Evolutionary conservation across 1,140 invertebrate genomes (phyloP), one percentile per base, ranked within the genome.

Genomic region (Pseudomyrmex pallidus): DNA sequence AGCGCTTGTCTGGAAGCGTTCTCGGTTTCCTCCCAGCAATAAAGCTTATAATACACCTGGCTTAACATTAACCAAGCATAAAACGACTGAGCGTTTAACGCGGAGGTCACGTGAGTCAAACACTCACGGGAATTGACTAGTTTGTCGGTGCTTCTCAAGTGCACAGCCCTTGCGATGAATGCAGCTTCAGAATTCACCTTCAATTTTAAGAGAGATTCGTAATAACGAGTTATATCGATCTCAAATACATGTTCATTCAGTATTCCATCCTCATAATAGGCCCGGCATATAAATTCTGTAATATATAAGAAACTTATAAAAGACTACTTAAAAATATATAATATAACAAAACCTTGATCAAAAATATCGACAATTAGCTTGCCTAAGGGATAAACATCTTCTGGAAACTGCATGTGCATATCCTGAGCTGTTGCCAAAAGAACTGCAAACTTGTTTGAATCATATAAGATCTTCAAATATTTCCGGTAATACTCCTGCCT

Each of bases 271-370:
- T 96, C 95, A 52, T 94, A 95, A 88, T 95, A 96, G 1, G 95
- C 91, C 90, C 95, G 94, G 88, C 96, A 96, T 78, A 96, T 95
- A 95, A 96, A 96, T 90, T 96, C 95, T 93, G 70, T 66, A 86
- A 89, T 46, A 89, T 46, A 44, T 92, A 82, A 78, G 91, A 85
- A 82, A 78, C 64, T 74, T 50, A 67, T 50, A 76, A 5, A 35
- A 35, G 35, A 35, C n/a, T 15, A 17, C 56, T 46, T 74, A 67
- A 15, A 83, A 12, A 10, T 52, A 22, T 85, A 52, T 54, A 67
- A 57, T 22, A 82, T 7, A 2, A 17, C 54, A 70, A 63, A 56
- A 72, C 66, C 59, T 54, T 20, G 1, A 20, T 12, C 22, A 73
- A 70, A 57, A 57, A 83, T 35, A 35, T 80, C 17, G 15, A 46